Evolutionary conservation across 2,888 invertebrate species (phyloP), one percentile per base, ranked within the genome.

Genomic region (Brachypalpus laphriformis): DNA sequence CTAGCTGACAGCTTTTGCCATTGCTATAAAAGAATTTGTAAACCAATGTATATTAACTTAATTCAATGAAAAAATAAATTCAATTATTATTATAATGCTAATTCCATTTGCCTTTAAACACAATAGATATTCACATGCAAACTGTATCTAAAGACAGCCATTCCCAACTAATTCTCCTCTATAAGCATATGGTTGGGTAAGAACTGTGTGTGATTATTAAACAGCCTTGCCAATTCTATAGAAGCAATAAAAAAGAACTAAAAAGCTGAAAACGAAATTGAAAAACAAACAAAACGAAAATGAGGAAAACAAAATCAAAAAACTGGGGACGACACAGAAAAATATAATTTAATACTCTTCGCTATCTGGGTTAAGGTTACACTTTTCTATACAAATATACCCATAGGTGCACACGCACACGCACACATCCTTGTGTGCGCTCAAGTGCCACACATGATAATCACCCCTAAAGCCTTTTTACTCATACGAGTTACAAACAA

Each of bases 321-420:
- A 51, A 28, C 72, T 42, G 42, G 51, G 61, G 37, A 72, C 57
- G 25, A 51, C 16, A 61, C 40, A 72, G 14, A 72, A 51, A 63
- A 71, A 59, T 37, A 28, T 63, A 42, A 72, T 72, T 63, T 59
- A 16, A 63, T 63, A 51, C 40, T 61, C 31, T 63, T 40, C 37
- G 49, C 61, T 72, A 72, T 54, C 72, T 72, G 72, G 72, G 72
- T 72, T 61, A 72, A 72, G 72, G 72, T 72, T 63, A 51, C 51
- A 61, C 61, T 34, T 37, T 47, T 37, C 25, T 47, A 28, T 49
- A 72, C 72, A 25, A 2, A 25, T 25, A 5, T 5, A 25, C 5
- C 2, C 25, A 25, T 25, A 25, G 25, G 5, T 25, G 25, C 25
- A 25, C 2, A 25, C 25, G 37, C 34, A 2, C 5, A 5, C 25